Base-by-base conservation (phyloP, 2,113 vertebrate genomes). In the Myrmecophaga tridactyla region DNA sequence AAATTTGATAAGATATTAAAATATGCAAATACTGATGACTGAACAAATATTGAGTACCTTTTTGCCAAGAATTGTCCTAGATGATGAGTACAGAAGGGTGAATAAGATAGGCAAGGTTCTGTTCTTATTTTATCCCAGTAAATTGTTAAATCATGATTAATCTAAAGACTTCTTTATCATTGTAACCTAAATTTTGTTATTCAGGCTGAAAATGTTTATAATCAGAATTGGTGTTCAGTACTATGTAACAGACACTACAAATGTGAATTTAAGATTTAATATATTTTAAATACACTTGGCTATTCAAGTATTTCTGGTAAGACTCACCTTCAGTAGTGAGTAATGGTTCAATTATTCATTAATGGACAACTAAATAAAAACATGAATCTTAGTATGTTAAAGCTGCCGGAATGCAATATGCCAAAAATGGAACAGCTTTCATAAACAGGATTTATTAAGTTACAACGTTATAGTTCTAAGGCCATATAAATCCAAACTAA, bases 151-250 rank as follows among this genome's bases (percentile, higher is more conserved):
- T 76, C 48, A 51, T 69, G 53, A 82, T 76, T 86, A 75, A 90
- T 21, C 65, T 67, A 36, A 85, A 90, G 65, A 81, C 23, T 86
- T 80, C 51, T 67, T 27, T 34, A 36, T 43, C 11, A 75, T 58
- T 82, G 75, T 86, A 94, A 69, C 48, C 46, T 80, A 65, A 95
- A 81, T n/a, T 81, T 67, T 80, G 65, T 34, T 82, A 70, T 39
- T 62, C n/a, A 62, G 34, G 51, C 13, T 94, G 15, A 27, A 82
- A 94, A 82, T 87, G 27, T 39, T 70, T 95, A 14, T 25, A 92
- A 77, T 51, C 87, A 92, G 67, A 85, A 77, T 70, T 86, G 11
- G 72, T 65, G 80, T 67, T 72, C 48, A 85, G 11, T 53, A 63
- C 86, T 23, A 75, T 67, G 34, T 46, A 81, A 48, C 36, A 85